These are phyloP conservation scores for Leptinotarsa rubiginosa DNA, from an alignment of 2,888 invertebrate genomes.

Conservation along the genomic window DNA sequence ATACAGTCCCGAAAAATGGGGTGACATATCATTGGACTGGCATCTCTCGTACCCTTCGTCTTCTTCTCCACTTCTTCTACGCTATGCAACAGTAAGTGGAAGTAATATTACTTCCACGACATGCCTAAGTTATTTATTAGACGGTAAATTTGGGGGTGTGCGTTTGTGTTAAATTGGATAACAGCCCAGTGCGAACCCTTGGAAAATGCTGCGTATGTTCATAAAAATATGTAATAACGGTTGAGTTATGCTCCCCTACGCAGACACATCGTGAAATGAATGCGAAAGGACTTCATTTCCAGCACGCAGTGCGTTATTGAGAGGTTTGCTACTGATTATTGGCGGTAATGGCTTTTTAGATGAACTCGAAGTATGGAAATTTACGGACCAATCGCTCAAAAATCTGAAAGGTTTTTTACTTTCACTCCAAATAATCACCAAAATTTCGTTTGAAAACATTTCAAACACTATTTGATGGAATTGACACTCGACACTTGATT, in stretches of 20 bases:
- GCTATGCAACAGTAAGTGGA: conserved; percentile 64
- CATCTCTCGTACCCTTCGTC: conserved; percentile 52
- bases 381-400: too few relatives aligned
- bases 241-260: conserved; percentile 41
- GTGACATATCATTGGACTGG: conserved; percentile 64
- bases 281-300: conserved; percentile 33
- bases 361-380: not conserved
- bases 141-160: conserved; percentile 65
- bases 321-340: conserved; percentile 1
- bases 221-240: conserved; percentile 53
- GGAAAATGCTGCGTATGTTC: conserved; percentile 52
- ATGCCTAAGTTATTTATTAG: conserved; percentile 67
- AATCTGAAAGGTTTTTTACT: too few relatives aligned
- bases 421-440: too few relatives aligned
- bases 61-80: conserved; percentile 62
- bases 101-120: conserved; percentile 66
- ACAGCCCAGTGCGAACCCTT: conserved; percentile 54
- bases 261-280: conserved; percentile 37
- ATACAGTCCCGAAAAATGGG: conserved; percentile 64
- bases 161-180: conserved; percentile 64
- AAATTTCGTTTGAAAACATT: too few relatives aligned
- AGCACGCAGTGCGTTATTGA: conserved; percentile 16
- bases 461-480: too few relatives aligned
- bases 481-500: too few relatives aligned
- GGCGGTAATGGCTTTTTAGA: not conserved